These are phyloP conservation scores for Nothoprocta pentlandii DNA, from an alignment of 2,113 vertebrate species.

Conservation along the genomic window DNA sequence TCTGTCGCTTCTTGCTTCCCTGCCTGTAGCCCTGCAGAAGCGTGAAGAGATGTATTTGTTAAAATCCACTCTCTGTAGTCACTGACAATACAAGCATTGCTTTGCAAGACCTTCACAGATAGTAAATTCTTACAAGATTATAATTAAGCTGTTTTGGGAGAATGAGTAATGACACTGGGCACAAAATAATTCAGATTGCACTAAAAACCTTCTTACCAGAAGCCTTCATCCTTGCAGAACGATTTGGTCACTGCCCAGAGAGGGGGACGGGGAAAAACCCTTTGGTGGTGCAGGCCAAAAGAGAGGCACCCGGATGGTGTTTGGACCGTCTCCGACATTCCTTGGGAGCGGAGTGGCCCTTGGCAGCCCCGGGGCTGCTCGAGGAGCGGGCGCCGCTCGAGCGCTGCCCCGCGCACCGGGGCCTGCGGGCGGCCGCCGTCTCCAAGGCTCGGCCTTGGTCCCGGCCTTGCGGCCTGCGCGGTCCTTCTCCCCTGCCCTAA, in stretches of 20 bases:
- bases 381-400: slow-evolving; percentile 12
- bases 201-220: slow-evolving; percentile 50
- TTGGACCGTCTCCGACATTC: slow-evolving; percentile 54
- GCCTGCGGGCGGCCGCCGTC: too few species aligned
- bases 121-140: background rate
- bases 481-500: background rate
- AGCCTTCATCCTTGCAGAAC: slow-evolving; percentile 56
- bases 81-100: background rate
- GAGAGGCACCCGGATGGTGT: background rate
- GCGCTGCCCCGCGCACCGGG: too few species aligned
- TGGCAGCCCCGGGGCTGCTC: slow-evolving; percentile 23
- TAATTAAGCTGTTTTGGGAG: slow-evolving; percentile 17
- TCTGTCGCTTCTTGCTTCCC: background rate
- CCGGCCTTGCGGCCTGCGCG: background rate
- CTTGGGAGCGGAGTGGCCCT: background rate
- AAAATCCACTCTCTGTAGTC: background rate
- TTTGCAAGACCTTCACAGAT: background rate
- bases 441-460: background rate
- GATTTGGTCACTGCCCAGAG: background rate
- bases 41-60: background rate
- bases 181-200: slow-evolving; percentile 61
- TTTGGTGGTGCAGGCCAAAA: background rate
- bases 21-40: background rate
- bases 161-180: slow-evolving; percentile 58
- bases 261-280: background rate